phyloP scores from a whole-genome alignment of 2,797 vertebrate genomes.

The Falco naumanni region DNA sequence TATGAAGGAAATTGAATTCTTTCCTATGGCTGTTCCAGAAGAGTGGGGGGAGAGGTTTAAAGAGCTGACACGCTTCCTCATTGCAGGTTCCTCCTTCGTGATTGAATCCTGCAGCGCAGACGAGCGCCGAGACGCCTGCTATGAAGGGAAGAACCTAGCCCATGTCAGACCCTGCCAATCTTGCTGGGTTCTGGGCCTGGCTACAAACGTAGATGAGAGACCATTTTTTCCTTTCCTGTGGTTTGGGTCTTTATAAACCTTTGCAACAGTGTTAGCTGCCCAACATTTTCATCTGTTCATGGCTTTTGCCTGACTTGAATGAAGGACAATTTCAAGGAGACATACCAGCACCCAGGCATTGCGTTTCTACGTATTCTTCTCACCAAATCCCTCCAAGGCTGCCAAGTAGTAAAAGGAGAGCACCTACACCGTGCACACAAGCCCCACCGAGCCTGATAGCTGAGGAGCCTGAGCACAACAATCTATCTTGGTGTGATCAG shows the following conservation, averaged over 20 bases:
- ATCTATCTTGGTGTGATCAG: neutral
- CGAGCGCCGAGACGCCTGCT: neutral
- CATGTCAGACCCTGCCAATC: neutral
- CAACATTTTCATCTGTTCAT: too few relatives aligned
- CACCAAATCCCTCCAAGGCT: neutral
- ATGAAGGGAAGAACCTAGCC: neutral
- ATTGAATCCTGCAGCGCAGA: neutral
- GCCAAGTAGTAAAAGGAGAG: too few relatives aligned
- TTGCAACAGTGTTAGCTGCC: neutral
- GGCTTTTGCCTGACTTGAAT: neutral
- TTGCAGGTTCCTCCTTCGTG: neutral
- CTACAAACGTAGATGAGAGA: neutral
- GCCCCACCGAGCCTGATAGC: neutral
- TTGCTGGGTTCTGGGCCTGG: neutral
- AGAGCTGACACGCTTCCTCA: neutral
- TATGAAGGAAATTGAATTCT: accelerated
- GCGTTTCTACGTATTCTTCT: neutral
- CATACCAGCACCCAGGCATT: too few relatives aligned
- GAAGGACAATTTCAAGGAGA: neutral
- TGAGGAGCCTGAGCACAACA: neutral
- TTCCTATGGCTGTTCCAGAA: neutral
- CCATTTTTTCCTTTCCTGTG: neutral
- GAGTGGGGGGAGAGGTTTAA: neutral
- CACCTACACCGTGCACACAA: neutral
- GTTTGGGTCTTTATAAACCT: neutral